Evolutionary conservation across 2,888 invertebrate genomes (phyloP), one percentile per base, ranked within the genome.

Genomic region (Lochmaea crataegi): DNA sequence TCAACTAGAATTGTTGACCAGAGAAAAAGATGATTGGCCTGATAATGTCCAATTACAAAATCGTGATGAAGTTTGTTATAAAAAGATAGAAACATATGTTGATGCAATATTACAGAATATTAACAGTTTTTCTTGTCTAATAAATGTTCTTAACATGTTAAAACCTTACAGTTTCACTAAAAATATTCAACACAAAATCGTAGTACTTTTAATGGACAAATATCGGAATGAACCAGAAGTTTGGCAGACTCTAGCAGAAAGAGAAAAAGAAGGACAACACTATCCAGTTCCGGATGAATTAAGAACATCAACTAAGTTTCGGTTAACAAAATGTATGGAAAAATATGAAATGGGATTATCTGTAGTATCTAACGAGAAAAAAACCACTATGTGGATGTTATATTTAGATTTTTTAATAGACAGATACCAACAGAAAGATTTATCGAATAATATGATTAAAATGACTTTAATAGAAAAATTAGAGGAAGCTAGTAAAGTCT

Each of bases 211-310:
- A 80, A 85, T 89, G 72, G 82, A 86, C 66, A 85, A 88, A 75
- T 89, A 88, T 81, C 85, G 87, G 5, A 85, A 88, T n/a, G 88
- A 90, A 78, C 89, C 90, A 60, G 78, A 87, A 16, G 87, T 90
- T 45, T 92, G 91, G 91, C 89, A 92, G 80, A 87, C 88, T 7
- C 84, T 91, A 82, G 92, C 92, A 0, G 88, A 89, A 76, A 86
- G 91, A 1, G 91, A 91, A 82, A 81, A 89, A n/a, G 88, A 88
- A 79, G 90, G 90, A 71, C 38, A 56, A 79, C 57, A 68, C 16
- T 66, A 72, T 53, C 66, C 65, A 1, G 12, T 48, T 16, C 41
- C 48, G 0, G 51, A 56, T 10, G 51, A 64, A 18, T 14, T 42
- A 32, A 14, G 56, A 57, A 73, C 53, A 45, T 69, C 72, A 7